Evolutionary conservation across 2,797 vertebrate species (phyloP).

Genomic region (Argya squamiceps): DNA sequence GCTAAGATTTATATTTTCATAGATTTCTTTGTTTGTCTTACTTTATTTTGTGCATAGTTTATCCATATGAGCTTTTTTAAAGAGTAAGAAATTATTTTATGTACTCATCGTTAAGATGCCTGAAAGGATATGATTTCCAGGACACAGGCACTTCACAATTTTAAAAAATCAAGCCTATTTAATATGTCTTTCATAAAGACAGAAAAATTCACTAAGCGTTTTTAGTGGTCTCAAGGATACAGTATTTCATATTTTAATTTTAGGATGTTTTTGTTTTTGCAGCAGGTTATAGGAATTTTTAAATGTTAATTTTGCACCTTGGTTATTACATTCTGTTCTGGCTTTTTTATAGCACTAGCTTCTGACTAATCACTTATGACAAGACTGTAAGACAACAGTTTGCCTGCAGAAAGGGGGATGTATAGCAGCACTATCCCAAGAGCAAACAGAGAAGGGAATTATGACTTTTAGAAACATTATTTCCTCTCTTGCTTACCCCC

Average conservation of each 20-base stretch:
- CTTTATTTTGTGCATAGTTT: not conserved
- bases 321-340: constrained; percentile 6
- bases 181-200: not conserved
- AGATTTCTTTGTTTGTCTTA: not conserved
- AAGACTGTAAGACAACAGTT: constrained; percentile 40
- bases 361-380: constrained; percentile 54
- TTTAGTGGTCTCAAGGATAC: not conserved
- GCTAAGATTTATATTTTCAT: not conserved
- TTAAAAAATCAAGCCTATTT: not conserved
- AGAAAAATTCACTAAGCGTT: not conserved
- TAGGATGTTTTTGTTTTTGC: not conserved
- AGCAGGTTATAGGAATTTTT: not conserved
- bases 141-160: not conserved
- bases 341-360: constrained; percentile 1
- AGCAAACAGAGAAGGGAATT: constrained; percentile 3
- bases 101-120: not conserved
- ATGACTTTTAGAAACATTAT: constrained; percentile 18
- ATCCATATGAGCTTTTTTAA: not conserved
- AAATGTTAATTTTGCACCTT: constrained; percentile 14
- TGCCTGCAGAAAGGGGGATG: constrained; percentile 39
- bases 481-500: not conserved
- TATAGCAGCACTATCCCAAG: not conserved
- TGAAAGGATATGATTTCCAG: not conserved
- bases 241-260: not conserved
- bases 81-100: not conserved